These are phyloP conservation scores for Drosophila fungiperda DNA, from an alignment of 2,888 invertebrate genomes.

Conservation along the genomic window DNA sequence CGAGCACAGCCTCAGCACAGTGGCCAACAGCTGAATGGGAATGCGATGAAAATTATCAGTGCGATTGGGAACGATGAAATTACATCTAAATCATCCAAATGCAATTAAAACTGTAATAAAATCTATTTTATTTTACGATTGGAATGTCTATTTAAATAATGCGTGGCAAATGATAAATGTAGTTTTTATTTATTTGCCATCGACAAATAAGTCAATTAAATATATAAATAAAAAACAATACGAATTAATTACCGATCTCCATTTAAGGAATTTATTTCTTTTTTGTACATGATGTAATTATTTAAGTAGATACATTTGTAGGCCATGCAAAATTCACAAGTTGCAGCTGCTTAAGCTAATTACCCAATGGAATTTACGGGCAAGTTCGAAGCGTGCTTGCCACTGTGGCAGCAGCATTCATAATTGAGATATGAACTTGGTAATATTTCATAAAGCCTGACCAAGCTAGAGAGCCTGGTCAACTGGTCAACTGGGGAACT, in stretches of 20 bases:
- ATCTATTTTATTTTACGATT: neutral
- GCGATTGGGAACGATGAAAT: neutral
- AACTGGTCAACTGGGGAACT: slow-evolving; percentile 18
- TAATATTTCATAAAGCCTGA: slow-evolving; percentile 79
- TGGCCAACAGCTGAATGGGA: slow-evolving; percentile 7
- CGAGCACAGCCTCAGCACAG: slow-evolving; percentile 23
- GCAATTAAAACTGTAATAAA: neutral
- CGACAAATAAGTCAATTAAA: neutral
- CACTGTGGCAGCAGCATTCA: slow-evolving; percentile 64
- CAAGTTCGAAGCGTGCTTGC: neutral
- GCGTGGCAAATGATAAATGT: neutral
- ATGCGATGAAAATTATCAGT: slow-evolving; percentile 4
- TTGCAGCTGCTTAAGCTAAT: neutral
- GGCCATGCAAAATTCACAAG: neutral
- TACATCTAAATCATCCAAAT: neutral
- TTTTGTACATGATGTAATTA: neutral
- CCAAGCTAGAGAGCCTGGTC: slow-evolving; percentile 21
- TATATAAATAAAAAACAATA: neutral
- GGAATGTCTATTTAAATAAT: neutral
- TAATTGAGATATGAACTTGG: slow-evolving; percentile 84
- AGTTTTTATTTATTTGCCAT: neutral
- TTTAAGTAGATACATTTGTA: neutral
- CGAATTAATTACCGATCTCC: neutral
- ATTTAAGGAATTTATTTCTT: neutral
- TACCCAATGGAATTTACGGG: slow-evolving; percentile 1